These are phyloP conservation scores for Hirtodrosophila confusa DNA, from an alignment of 2,888 invertebrate genomes.

Conservation along the genomic window DNA sequence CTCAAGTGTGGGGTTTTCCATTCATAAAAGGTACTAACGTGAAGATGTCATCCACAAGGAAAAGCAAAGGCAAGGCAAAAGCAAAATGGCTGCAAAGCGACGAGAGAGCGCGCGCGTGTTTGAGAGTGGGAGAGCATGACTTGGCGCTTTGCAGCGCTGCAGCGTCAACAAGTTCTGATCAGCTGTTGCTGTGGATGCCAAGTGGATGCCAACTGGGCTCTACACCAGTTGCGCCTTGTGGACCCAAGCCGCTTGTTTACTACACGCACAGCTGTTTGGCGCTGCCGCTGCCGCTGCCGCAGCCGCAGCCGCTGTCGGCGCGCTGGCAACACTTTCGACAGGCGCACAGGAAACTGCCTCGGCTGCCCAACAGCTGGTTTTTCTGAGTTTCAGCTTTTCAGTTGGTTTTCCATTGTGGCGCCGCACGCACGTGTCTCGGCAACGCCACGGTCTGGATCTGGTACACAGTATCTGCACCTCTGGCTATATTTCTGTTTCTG, in stretches of 20 bases:
- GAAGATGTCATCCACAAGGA: conserved; percentile 55
- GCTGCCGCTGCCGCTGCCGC: conserved; percentile 36
- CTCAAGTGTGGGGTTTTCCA: conserved; percentile 37
- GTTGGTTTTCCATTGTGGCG: conserved; percentile 72
- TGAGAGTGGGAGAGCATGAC: conserved; percentile 6
- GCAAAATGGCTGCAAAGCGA: conserved; percentile 40
- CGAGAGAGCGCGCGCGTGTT: conserved; percentile 8
- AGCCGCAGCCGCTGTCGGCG: conserved; percentile 14
- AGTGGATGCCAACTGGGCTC: conserved; percentile 32
- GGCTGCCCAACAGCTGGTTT: conserved; percentile 15
- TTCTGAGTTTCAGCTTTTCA: conserved; percentile 33
- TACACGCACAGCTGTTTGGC: conserved; percentile 54
- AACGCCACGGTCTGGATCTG: conserved; percentile 29
- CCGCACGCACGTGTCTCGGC: conserved; percentile 73
- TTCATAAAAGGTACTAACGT: conserved; percentile 60
- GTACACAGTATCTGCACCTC: conserved; percentile 18
- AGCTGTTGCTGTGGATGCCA: conserved; percentile 66
- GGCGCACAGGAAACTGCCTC: conserved; percentile 27
- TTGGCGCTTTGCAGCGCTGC: conserved; percentile 45
- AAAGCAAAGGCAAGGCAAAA: conserved; percentile 20
- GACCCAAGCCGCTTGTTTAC: conserved; percentile 31
- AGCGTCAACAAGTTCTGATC: conserved; percentile 65
- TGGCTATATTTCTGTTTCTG: conserved; percentile 4
- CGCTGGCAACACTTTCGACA: conserved; percentile 34
- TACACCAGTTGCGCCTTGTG: conserved; percentile 64